Evolutionary conservation across 1,140 invertebrate genomes (phyloP).

Genomic region (Octopus bimaculoides): DNA sequence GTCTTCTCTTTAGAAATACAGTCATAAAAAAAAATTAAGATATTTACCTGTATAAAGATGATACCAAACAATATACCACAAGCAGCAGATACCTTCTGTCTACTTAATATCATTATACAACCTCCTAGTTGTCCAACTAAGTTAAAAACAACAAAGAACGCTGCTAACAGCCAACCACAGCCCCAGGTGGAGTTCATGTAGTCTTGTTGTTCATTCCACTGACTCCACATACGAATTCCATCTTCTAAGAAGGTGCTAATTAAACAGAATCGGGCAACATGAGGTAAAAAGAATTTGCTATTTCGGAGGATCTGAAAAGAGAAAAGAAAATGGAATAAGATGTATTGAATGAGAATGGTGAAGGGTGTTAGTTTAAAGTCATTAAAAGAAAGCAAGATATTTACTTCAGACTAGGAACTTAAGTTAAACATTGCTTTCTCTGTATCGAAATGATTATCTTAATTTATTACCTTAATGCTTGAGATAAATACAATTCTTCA

Average conservation of each 20-base stretch:
- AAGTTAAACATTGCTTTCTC: too few species aligned
- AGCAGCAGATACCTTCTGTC: conserved; percentile 90
- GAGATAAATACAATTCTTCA: too few species aligned
- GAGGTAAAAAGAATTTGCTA: conserved; percentile 91
- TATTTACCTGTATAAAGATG: conserved; percentile 81
- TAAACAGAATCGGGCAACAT: conserved; percentile 92
- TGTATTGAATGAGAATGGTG: too few species aligned
- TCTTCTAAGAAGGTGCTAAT: conserved; percentile 99
- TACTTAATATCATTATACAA: conserved; percentile 90
- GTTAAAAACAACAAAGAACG: conserved; percentile 91
- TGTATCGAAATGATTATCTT: too few species aligned
- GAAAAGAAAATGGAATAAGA: conserved; percentile 17
- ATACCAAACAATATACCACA: conserved; percentile 94
- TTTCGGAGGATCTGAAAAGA: conserved; percentile 79
- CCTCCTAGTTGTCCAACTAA: conserved; percentile 92
- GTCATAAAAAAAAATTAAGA: neutral
- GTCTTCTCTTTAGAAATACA: too few species aligned
- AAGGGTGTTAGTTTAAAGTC: too few species aligned
- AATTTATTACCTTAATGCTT: too few species aligned
- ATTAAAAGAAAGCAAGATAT: too few species aligned
- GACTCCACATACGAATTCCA: conserved; percentile 98
- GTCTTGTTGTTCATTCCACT: conserved; percentile 96
- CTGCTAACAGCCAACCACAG: conserved; percentile 91
- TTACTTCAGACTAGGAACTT: too few species aligned
- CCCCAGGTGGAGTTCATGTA: conserved; percentile 91